Conservation (phyloP, 2,888 invertebrate genomes). For the Leucoma salicis region DNA sequence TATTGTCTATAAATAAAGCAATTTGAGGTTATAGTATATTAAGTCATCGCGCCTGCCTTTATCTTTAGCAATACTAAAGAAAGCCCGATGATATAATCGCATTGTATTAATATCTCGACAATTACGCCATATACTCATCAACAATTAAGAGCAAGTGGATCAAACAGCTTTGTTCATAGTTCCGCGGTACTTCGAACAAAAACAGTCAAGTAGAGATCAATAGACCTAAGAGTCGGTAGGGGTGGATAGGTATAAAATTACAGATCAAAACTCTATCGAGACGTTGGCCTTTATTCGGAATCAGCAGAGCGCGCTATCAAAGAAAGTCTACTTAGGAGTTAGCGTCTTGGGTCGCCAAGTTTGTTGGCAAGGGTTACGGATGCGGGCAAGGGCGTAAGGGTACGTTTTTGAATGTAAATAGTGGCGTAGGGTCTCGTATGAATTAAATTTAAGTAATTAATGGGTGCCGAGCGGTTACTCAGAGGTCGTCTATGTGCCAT, state of each 20-base stretch:
- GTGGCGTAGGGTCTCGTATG: conserved; percentile 74
- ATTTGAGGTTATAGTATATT: no score
- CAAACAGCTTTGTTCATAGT: conserved; percentile 38
- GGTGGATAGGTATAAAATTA: conserved; percentile 80
- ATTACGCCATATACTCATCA: conserved; percentile 26
- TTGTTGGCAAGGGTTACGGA: conserved; percentile 75
- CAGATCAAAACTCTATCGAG: conserved; percentile 81
- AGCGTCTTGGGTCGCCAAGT: conserved; percentile 77
- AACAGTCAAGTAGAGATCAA: conserved; percentile 63
- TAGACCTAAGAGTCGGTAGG: conserved; percentile 63
- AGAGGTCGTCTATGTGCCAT: conserved; percentile 40
- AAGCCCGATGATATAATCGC: conserved; percentile 16
- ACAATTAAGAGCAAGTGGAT: conserved; percentile 24
- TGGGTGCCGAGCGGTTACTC: conserved; percentile 48
- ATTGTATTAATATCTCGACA: conserved; percentile 15
- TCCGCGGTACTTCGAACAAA: conserved; percentile 51
- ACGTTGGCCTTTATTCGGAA: conserved; percentile 76
- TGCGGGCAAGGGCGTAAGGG: conserved; percentile 69
- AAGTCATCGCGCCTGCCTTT: no score
- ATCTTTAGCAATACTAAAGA: conserved; percentile 2
- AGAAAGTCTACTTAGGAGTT: conserved; percentile 80
- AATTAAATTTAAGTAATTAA: conserved; percentile 83
- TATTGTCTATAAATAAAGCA: no score
- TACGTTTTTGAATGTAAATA: conserved; percentile 81
- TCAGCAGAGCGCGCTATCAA: conserved; percentile 80